Conservation (phyloP, 2,888 invertebrate genomes). For the Helicoverpa assulta region DNA sequence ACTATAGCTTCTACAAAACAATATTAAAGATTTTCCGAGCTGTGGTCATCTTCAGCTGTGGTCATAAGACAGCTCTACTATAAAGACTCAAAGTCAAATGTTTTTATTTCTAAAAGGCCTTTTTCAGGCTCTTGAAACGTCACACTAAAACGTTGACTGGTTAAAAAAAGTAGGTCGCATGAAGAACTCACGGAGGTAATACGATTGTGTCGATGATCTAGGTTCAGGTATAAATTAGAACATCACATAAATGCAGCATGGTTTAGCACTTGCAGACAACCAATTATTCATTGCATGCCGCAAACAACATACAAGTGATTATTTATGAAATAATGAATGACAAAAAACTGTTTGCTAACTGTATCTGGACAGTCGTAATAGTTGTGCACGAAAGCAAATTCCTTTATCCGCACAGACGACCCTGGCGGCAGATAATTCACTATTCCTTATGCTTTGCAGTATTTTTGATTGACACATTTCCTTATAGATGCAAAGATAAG, state of each 20-base stretch:
- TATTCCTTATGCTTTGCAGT: constrained; percentile 3
- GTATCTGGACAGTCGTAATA: constrained; percentile 5
- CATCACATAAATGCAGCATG: background rate
- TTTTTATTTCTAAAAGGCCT: too few relatives aligned
- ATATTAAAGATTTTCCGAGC: too few relatives aligned
- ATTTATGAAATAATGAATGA: constrained; percentile 12
- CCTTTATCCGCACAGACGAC: constrained; percentile 13
- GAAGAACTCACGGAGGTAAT: too few relatives aligned
- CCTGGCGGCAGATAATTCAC: constrained; percentile 19
- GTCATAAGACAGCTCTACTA: too few relatives aligned
- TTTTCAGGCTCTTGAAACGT: too few relatives aligned
- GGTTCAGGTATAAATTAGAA: background rate
- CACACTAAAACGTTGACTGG: too few relatives aligned
- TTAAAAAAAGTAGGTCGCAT: too few relatives aligned
- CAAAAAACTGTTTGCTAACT: constrained; percentile 21
- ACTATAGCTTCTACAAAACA: too few relatives aligned
- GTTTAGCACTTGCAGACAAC: background rate
- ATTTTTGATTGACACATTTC: constrained; percentile 30
- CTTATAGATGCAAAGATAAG: constrained; percentile 9
- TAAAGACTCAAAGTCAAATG: too few relatives aligned
- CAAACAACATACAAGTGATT: background rate
- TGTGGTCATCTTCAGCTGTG: too few relatives aligned
- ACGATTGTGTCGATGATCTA: too few relatives aligned
- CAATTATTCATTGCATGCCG: background rate
- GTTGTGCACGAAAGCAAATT: constrained; percentile 33